Conservation (phyloP, 2,888 invertebrate genomes). For the Tinea semifulvella region DNA sequence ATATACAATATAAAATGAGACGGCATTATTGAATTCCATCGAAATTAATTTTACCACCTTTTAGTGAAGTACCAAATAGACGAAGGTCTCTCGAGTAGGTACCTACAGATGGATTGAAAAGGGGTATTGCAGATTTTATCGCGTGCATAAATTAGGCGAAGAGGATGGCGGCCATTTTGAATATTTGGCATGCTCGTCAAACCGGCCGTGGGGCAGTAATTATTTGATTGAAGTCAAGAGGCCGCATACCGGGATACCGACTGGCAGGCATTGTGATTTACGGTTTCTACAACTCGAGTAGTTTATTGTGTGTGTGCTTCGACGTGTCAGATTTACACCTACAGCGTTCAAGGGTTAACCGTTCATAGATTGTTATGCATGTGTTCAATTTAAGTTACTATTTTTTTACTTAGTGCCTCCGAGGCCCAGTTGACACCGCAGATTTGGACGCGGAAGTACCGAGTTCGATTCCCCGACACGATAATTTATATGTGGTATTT, state of each 20-base stretch:
- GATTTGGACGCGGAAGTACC: too few relatives aligned
- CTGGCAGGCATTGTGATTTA: slow-evolving; percentile 41
- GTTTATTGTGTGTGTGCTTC: slow-evolving; percentile 36
- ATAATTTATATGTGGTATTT: too few relatives aligned
- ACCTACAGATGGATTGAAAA: background rate
- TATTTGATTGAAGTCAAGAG: slow-evolving; percentile 66
- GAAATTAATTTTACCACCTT: too few relatives aligned
- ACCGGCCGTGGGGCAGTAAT: slow-evolving; percentile 63
- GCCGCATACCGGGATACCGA: slow-evolving; percentile 56
- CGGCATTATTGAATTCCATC: too few relatives aligned
- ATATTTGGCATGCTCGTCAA: slow-evolving; percentile 47
- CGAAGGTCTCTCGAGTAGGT: too few relatives aligned
- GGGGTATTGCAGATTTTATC: slow-evolving; percentile 37
- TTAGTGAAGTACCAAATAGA: too few relatives aligned
- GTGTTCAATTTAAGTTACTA: slow-evolving; percentile 13
- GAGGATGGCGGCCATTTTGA: slow-evolving; percentile 55
- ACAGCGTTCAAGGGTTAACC: slow-evolving; percentile 55
- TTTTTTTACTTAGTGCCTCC: too few relatives aligned
- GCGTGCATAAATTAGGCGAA: slow-evolving; percentile 39
- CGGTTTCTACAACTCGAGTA: slow-evolving; percentile 28
- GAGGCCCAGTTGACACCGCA: too few relatives aligned
- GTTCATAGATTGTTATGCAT: slow-evolving; percentile 23
- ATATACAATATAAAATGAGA: too few relatives aligned
- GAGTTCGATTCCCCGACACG: too few relatives aligned
- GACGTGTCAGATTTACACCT: slow-evolving; percentile 50